Conservation (phyloP, 1,140 invertebrate genomes). For the Plodia interpunctella region DNA sequence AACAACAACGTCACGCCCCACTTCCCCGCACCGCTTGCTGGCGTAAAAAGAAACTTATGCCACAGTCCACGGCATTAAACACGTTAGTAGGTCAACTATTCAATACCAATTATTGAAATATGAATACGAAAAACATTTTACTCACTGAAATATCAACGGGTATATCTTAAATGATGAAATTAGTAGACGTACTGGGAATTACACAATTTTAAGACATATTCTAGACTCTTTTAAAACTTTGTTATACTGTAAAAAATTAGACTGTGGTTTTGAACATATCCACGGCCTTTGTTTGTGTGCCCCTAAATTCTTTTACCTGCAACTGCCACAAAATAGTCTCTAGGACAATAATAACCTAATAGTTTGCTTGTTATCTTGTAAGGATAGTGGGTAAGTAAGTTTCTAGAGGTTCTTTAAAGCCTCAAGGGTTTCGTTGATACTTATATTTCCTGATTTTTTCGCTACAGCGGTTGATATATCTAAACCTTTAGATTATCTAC, state of each 20-base stretch:
- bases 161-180: background rate
- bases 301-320: background rate
- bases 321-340: too few relatives aligned
- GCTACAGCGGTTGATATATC: too few relatives aligned
- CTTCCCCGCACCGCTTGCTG: constrained; percentile 16
- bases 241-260: constrained; percentile 6
- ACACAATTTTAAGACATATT: background rate
- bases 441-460: too few relatives aligned
- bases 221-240: background rate
- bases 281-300: constrained; percentile 38
- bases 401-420: too few relatives aligned
- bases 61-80: constrained; percentile 32
- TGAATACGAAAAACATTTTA: background rate
- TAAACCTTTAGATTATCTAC: too few relatives aligned
- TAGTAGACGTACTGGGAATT: background rate
- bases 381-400: too few relatives aligned
- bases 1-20: constrained; percentile 24
- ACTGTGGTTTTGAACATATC: constrained; percentile 23
- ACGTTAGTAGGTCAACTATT: background rate
- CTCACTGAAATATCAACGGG: background rate
- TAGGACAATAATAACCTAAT: too few relatives aligned
- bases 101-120: background rate
- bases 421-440: too few relatives aligned
- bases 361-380: too few relatives aligned
- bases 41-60: constrained; percentile 20